A percentile compares a stretch with the other conserved stretches of the same genome.
These are phyloP conservation scores for Hanleya hanleyi DNA, from an alignment of 2,888 invertebrate species.

Conservation along the genomic window DNA sequence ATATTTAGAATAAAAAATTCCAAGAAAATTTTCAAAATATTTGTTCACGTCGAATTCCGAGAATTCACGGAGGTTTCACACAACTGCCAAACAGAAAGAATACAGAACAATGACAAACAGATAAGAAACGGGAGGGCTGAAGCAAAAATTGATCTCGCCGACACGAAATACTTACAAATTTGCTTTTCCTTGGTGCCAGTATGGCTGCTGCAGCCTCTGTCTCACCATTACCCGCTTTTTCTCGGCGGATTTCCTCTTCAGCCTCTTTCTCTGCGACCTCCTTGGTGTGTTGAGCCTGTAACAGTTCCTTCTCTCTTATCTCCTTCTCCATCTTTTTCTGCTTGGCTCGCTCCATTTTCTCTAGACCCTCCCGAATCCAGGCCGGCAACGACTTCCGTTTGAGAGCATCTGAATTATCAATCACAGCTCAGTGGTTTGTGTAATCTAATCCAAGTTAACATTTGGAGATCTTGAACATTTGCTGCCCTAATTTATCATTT, in stretches of 20 bases:
- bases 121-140: too few species aligned
- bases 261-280: conserved; percentile 76
- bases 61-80: too few species aligned
- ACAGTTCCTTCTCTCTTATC: conserved; percentile 76
- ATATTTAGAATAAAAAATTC: too few species aligned
- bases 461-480: too few species aligned
- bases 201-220: conserved; percentile 75
- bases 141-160: too few species aligned
- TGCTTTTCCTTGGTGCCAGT: conserved; percentile 76
- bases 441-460: too few species aligned
- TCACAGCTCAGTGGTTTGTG: too few species aligned
- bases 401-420: conserved; percentile 64
- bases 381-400: conserved; percentile 90
- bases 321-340: conserved; percentile 80
- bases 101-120: too few species aligned
- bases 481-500: too few species aligned
- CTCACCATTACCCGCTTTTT: conserved; percentile 10
- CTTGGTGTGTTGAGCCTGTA: conserved; percentile 78
- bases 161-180: conserved; percentile 77
- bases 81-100: too few species aligned
- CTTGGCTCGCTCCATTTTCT: conserved; percentile 89
- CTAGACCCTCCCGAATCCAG: conserved; percentile 97
- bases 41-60: too few species aligned
- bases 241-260: conserved; percentile 52
- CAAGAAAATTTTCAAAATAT: too few species aligned